Conservation (phyloP, 2,113 vertebrate species). For the Pyxicephalus adspersus region DNA sequence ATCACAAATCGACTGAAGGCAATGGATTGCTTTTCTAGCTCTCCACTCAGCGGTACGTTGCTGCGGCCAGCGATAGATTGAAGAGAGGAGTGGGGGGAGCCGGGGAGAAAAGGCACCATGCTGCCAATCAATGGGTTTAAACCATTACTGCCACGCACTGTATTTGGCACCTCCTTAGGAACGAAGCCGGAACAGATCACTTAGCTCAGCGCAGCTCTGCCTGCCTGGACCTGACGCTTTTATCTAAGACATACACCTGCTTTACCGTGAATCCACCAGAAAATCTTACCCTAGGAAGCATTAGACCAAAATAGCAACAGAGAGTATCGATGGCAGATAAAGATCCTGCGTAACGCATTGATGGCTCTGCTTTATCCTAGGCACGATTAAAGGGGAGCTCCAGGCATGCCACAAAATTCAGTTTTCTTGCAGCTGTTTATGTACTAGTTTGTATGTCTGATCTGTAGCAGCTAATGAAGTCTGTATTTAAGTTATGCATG, state of each 20-base stretch:
- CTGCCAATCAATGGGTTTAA: slow-evolving; percentile 48
- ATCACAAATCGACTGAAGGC: slow-evolving; percentile 55
- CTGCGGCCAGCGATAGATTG: slow-evolving; percentile 28
- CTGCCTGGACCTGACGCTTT: slow-evolving; percentile 9
- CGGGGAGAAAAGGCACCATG: slow-evolving; percentile 34
- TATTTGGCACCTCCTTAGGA: slow-evolving; percentile 44
- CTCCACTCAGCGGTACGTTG: slow-evolving; percentile 25
- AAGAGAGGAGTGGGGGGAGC: not conserved
- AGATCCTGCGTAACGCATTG: no score
- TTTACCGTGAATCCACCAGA: not conserved
- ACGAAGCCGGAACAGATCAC: slow-evolving; percentile 29
- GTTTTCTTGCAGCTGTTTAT: no score
- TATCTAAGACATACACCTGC: not conserved
- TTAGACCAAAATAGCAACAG: no score
- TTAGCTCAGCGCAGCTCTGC: slow-evolving; percentile 42
- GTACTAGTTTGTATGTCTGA: no score
- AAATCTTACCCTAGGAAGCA: no score
- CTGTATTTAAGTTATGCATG: no score
- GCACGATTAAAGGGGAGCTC: no score
- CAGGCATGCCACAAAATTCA: no score
- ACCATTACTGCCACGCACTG: slow-evolving; percentile 44
- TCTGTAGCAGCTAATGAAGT: no score
- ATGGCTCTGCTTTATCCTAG: no score
- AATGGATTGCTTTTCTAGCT: slow-evolving; percentile 48
- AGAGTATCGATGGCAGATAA: no score